Base-by-base conservation (phyloP, 2,888 invertebrate genomes). In the Drosophila conformis region DNA sequence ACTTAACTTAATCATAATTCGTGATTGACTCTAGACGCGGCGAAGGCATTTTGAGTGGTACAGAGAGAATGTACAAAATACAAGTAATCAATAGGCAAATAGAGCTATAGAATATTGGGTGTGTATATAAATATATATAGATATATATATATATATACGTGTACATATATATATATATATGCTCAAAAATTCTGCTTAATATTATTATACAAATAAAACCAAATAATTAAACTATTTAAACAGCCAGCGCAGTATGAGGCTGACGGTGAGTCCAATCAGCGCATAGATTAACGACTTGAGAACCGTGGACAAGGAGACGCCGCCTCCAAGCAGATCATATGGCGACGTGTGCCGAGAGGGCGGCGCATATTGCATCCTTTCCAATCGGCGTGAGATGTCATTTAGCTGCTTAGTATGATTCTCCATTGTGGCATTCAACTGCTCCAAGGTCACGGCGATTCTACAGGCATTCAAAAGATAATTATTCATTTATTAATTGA, bases 331-430 rank as follows among this genome's bases (percentile, higher is more conserved):
- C 1, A 83, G 63, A 27, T 87, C 74, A 65, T 81, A 8, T 46
- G 15, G 58, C 31, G 79, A 65, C 73, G 60, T 48, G 35, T 53
- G 60, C 42, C 71, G 73, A 27, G 53, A 27, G 18, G 71, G 40
- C 8, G 92, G 92, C 8, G 90, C 89, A 63, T 91, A 92, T 65
- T 92, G 91, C 63, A 93, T 83, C 27, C 92, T 91, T 51, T 93
- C 92, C 68, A 93, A 70, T 21, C 90, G 90, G 25, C 82, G 72
- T 66, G 91, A 86, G 7, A 93, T 92, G 33, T 88, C 81, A 27
- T 84, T 93, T 36, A 95, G 91, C 15, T 94, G 94, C 4, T 91
- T 63, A 0, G 94, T 92, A 67, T 95, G 95, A 1, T 94, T 94
- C n/a, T 94, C 93, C 4, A 95, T 84, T 0, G 94, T 91, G 1